Base-by-base conservation (phyloP, 2,797 vertebrate species). In the Poecilia wingei region DNA sequence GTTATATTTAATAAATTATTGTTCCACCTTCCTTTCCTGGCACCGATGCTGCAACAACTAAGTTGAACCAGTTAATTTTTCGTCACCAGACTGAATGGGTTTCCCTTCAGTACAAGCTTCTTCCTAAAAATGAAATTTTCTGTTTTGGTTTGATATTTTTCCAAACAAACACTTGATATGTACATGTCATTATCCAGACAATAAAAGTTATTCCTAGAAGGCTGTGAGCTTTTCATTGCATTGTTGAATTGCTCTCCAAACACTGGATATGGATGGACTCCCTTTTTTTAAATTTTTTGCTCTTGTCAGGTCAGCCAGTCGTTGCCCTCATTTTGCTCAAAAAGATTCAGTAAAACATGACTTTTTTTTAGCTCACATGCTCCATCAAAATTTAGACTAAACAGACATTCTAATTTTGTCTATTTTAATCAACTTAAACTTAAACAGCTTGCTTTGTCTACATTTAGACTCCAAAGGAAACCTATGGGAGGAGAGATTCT, bases 131-230 rank as follows among this genome's bases (percentile, higher is more conserved):
- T 16, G 6, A 39, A 36, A 66, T 39, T 33, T 33, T 61, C 31
- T 66, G 61, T 33, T 66, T 22, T 66, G 61, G 33, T 36, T 36
- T 66, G 3, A 36, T 64, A 18, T 59, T 14, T 57, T n/a, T 59
- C n/a, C n/a, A 31, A 31, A n/a, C 28, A 14, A 33, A 66, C 16
- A 2, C 33, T 39, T 66, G 16, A 36, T 66, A 61, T 31, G 57
- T 61, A 5, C 57, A 61, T 61, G 57, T 61, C n/a, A 61, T 61
- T 61, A 36, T 66, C 61, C 61, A 66, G 33, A 66, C 61, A 66
- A 66, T 33, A 18, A 66, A 36, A 36, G 31, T 66, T 66, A 36
- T 39, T 66, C 33, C 18, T 8, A 36, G 61, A 66, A 20, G 61
- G 16, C 31, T 36, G 61, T 3, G 61, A 66, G 36, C 12, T 69